Evolutionary conservation across 92 coral and sea anemone species (phyloP).

Genomic region (Porites divaricata): DNA sequence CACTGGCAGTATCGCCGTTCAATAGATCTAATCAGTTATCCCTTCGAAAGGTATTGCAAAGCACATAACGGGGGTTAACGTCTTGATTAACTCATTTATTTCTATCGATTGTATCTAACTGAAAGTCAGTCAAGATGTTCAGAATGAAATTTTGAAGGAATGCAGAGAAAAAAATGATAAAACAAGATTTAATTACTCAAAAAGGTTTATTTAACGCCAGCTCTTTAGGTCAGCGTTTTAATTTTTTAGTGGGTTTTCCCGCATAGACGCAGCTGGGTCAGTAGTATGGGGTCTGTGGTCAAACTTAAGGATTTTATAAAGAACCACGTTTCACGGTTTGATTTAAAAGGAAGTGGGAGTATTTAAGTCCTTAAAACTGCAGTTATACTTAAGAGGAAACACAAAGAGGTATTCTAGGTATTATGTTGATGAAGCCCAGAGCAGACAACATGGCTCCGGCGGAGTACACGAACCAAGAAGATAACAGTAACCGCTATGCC

Average conservation of each 20-base stretch:
- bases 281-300: not conserved
- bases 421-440: constrained; percentile 2
- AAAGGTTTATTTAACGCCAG: not conserved
- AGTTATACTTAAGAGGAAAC: not conserved
- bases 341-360: not conserved
- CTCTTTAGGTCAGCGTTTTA: not conserved
- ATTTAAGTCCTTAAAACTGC: constrained; percentile 10
- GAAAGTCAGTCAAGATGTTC: not conserved
- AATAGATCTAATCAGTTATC: constrained; percentile 14
- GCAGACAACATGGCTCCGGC: constrained; percentile 22
- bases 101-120: not conserved
- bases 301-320: not conserved
- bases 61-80: not conserved
- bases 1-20: not conserved
- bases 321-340: not conserved
- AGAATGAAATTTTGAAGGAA: too few relatives aligned
- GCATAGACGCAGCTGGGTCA: not conserved
- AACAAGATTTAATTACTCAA: not conserved
- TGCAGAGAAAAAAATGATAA: not conserved
- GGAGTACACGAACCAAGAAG: not conserved
- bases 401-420: constrained; percentile 25
- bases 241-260: not conserved
- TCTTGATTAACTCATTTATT: not conserved
- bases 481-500: constrained; percentile 26
- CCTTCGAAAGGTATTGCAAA: not conserved